Percentiles rank a stretch among this genome's conserved stretches.
Evolutionary conservation across 2,113 vertebrate species (phyloP).

Genomic region (Pampusana beccarii): DNA sequence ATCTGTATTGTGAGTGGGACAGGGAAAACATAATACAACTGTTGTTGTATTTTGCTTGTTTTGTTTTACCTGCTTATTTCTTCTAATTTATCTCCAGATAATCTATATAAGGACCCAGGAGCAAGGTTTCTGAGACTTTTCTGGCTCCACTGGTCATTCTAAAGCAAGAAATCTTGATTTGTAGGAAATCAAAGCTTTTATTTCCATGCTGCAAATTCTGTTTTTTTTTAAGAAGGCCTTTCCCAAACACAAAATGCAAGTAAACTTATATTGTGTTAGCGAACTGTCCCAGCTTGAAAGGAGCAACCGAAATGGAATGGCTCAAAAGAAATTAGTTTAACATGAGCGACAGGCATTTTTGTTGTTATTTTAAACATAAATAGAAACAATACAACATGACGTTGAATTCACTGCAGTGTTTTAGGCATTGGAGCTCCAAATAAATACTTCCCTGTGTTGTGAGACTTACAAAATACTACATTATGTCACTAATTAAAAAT

Average conservation of each 20-base stretch:
- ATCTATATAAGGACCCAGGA: neutral
- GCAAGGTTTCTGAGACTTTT: neutral
- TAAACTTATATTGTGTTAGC: neutral
- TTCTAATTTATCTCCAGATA: neutral
- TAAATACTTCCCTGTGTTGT: neutral
- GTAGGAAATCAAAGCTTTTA: neutral
- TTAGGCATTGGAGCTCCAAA: neutral
- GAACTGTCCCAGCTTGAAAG: neutral
- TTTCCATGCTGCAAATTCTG: neutral
- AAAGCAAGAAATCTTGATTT: neutral
- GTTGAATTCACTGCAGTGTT: neutral
- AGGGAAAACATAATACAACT: too few relatives aligned
- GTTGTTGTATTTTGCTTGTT: neutral
- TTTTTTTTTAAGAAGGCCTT: neutral
- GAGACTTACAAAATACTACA: neutral
- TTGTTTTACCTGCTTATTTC: neutral
- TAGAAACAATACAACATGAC: neutral
- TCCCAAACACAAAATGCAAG: neutral
- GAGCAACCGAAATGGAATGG: neutral
- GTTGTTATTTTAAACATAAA: neutral
- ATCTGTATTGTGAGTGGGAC: neutral
- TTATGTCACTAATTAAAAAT: neutral
- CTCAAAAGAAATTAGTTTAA: neutral
- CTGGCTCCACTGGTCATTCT: neutral
- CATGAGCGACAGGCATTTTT: neutral